A percentile compares a stretch with the other conserved stretches of the same genome.
phyloP scores from a whole-genome alignment of 2,888 invertebrate genomes.

The Thera obeliscata region DNA sequence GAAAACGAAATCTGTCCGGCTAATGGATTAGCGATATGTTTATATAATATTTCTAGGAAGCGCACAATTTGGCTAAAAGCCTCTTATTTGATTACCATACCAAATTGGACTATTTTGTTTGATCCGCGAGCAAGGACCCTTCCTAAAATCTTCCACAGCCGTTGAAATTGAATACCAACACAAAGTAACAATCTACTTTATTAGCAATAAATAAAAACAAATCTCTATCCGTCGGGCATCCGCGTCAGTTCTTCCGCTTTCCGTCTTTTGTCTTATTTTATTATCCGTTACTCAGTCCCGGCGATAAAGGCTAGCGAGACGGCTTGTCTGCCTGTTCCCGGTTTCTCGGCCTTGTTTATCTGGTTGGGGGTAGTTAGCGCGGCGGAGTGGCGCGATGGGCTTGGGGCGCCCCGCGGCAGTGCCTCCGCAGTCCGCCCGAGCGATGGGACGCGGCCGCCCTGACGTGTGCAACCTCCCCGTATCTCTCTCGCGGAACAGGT shows the following conservation, averaged over 20 bases:
- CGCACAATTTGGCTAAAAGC: not conserved
- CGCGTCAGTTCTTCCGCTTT: constrained; percentile 60
- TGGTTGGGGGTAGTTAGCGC: constrained; percentile 71
- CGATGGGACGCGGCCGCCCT: constrained; percentile 79
- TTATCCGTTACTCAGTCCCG: constrained; percentile 69
- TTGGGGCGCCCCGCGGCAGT: constrained; percentile 72
- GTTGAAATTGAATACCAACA: constrained; percentile 11
- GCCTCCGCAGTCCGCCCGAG: constrained; percentile 64
- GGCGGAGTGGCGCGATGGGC: constrained; percentile 50
- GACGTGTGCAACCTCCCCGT: constrained; percentile 53
- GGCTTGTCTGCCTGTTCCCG: constrained; percentile 81
- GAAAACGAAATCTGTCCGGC: not conserved
- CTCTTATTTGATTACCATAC: not conserved
- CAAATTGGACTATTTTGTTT: not conserved
- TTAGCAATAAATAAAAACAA: constrained; percentile 47
- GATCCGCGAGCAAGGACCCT: not conserved
- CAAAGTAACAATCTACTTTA: constrained; percentile 48
- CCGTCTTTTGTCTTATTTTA: constrained; percentile 79
- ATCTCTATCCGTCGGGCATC: constrained; percentile 41
- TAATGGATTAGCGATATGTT: not conserved
- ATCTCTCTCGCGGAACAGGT: constrained; percentile 63
- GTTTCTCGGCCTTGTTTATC: constrained; percentile 82
- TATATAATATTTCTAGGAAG: not conserved
- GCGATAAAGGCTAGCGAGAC: constrained; percentile 79
- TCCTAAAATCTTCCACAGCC: constrained; percentile 7